Base-by-base conservation (phyloP, 2,888 invertebrate genomes). In the Agrochola litura region DNA sequence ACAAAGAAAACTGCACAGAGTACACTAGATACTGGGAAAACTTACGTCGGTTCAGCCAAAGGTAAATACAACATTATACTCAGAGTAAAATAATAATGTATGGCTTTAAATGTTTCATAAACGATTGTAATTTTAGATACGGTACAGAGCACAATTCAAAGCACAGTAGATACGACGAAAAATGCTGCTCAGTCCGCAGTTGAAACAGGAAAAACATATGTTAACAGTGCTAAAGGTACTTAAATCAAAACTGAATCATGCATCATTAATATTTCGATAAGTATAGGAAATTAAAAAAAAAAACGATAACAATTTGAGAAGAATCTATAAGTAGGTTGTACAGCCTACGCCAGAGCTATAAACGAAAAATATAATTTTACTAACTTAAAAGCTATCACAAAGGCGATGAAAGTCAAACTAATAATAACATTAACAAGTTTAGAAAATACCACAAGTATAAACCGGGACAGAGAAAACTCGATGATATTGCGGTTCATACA, bases 1-100 rank as follows among this genome's bases (percentile, higher is more conserved):
- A 95, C 96, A 84, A 96, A 95, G 91, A 95, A 95, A 90, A 92
- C 94, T 22, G 95, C 96, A 58, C 95, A 95, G 86, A 92, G 92
- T 78, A 94, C 96, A 54, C 86, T 93, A 80, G 95, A 95, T 73
- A 92, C 91, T 77, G 93, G 94, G 77, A 94, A 93, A 89, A 86
- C 90, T 9, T 94, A 93, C 86, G 92, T 95, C 71, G 94, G 91
- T 78, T 91, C 93, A 58, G 94, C 94, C 58, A 95, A 94, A 95
- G 95, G 95, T 95, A 94, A 91, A 82, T 82, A 85, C 19, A 73
- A 68, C 8, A 60, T 60, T 69, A 58, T 43, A n/a, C n/a, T 67
- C n/a, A 22, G 49, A 68, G 10, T 41, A 16, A 63, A 66, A 30
- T 66, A 9, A 25, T 68, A 46, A 41, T 43, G 0, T 73, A 46